phyloP scores from a whole-genome alignment of 2,797 vertebrate genomes.

The Sebastes kiyomatsui region DNA sequence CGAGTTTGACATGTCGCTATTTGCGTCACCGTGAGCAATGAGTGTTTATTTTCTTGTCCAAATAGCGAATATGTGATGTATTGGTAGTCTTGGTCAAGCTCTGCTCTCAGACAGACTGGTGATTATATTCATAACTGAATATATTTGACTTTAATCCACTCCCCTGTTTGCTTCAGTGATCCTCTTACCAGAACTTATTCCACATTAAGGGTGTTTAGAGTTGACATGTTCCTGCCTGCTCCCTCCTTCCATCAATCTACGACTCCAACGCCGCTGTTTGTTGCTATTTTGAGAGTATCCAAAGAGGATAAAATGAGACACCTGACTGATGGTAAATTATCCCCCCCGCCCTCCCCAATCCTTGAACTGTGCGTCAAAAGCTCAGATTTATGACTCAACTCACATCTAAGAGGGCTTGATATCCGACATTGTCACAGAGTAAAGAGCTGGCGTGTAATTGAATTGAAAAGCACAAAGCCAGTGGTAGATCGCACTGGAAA shows the following conservation, averaged over 20 bases:
- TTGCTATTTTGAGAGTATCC: slow-evolving; percentile 69
- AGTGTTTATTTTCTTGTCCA: slow-evolving; percentile 30
- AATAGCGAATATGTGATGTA: slow-evolving; percentile 5
- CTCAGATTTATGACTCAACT: slow-evolving; percentile 75
- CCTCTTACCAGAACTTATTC: slow-evolving; percentile 73
- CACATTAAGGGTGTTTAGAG: slow-evolving; percentile 73
- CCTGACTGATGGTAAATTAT: slow-evolving; percentile 76
- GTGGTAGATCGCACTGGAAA: slow-evolving; percentile 67
- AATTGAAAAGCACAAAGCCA: slow-evolving; percentile 79
- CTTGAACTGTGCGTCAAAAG: slow-evolving; percentile 67
- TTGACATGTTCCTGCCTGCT: slow-evolving; percentile 53
- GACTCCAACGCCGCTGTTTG: slow-evolving; percentile 43
- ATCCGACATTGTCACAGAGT: slow-evolving; percentile 72
- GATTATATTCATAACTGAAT: slow-evolving; percentile 46
- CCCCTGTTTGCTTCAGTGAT: slow-evolving; percentile 67
- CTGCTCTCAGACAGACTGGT: slow-evolving; percentile 29
- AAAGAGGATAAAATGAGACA: slow-evolving; percentile 67
- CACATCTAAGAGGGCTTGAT: slow-evolving; percentile 71
- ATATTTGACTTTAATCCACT: slow-evolving; percentile 70
- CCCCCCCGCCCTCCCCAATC: slow-evolving; percentile 37
- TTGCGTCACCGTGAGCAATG: slow-evolving; percentile 22
- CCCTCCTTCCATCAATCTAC: slow-evolving; percentile 51
- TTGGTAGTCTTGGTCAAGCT: slow-evolving; percentile 3
- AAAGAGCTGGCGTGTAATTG: slow-evolving; percentile 78
- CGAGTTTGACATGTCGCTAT: slow-evolving; percentile 32